These are phyloP conservation scores for Wiebesia pumilae DNA, from an alignment of 1,140 invertebrate species.

Conservation along the genomic window DNA sequence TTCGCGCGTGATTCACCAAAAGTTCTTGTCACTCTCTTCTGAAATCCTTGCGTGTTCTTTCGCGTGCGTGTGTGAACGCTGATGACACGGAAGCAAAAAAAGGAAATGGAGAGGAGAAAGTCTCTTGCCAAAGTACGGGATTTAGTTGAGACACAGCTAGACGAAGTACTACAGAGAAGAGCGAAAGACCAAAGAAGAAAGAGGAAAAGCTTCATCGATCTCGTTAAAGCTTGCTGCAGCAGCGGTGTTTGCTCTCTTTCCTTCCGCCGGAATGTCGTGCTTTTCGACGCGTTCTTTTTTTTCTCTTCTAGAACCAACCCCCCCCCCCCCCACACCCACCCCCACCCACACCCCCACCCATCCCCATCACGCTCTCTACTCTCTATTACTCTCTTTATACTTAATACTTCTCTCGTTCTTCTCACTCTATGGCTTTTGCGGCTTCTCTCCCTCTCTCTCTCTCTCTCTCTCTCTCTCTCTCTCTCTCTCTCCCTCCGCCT, in stretches of 20 bases:
- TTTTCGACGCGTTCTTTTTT: conserved; percentile 58
- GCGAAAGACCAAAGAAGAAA: conserved; percentile 52
- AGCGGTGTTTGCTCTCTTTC: conserved; percentile 52
- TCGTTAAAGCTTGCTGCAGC: conserved; percentile 63
- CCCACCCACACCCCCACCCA: too few relatives aligned
- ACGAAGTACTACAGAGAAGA: conserved; percentile 28
- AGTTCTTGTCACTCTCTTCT: conserved; percentile 5
- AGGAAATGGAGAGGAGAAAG: conserved; percentile 13
- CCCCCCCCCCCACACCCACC: too few relatives aligned
- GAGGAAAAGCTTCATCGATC: conserved; percentile 64
- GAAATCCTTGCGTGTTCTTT: not conserved
- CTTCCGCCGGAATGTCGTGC: conserved; percentile 54
- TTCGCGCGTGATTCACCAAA: conserved; percentile 1
- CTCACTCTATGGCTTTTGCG: not conserved
- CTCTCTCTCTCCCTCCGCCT: not conserved
- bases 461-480: not conserved
- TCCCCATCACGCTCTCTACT: too few relatives aligned
- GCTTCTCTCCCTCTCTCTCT: not conserved
- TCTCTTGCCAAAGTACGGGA: conserved; percentile 24
- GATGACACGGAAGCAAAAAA: conserved; percentile 5
- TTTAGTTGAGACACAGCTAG: conserved; percentile 49
- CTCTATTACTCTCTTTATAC: too few relatives aligned
- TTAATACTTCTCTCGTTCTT: too few relatives aligned
- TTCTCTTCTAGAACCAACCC: conserved; percentile 23
- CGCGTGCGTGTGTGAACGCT: not conserved